A percentile compares a stretch with the other conserved stretches of the same genome.
Evolutionary conservation across 1,140 invertebrate species (phyloP).

Genomic region (Eurosta solidaginis): DNA sequence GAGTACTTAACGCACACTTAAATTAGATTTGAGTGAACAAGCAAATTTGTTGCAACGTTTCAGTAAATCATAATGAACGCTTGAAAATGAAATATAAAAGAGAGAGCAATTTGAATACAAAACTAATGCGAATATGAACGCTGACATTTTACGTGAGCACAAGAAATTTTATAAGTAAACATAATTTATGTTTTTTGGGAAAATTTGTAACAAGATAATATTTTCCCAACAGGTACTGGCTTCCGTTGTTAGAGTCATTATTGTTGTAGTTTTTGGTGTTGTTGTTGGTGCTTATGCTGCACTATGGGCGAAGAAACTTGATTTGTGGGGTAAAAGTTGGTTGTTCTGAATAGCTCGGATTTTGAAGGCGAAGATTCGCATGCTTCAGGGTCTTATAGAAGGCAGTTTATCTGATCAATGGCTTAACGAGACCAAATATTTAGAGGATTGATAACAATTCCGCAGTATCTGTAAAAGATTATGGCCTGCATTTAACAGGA

Average conservation of each 20-base stretch:
- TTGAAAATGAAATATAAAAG: not conserved
- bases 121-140: no score
- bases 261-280: not conserved
- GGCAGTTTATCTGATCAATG: no score
- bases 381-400: no score
- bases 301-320: no score
- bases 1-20: not conserved
- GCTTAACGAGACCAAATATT: no score
- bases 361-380: no score
- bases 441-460: no score
- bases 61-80: not conserved
- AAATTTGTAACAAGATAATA: conserved; percentile 26
- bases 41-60: not conserved
- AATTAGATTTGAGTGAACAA: conserved; percentile 26
- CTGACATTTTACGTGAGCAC: conserved; percentile 13
- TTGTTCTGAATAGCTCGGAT: no score
- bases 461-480: no score
- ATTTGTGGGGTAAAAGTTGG: no score
- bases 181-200: not conserved
- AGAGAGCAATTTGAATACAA: not conserved
- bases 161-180: conserved; percentile 10
- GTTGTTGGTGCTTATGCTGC: not conserved
- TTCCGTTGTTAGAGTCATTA: conserved; percentile 23
- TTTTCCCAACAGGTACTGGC: conserved; percentile 26
- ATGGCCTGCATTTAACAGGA: no score